A percentile compares a stretch with the other conserved stretches of the same genome.
Conservation (phyloP, 2,797 vertebrate genomes). For the Alectoris magna region DNA sequence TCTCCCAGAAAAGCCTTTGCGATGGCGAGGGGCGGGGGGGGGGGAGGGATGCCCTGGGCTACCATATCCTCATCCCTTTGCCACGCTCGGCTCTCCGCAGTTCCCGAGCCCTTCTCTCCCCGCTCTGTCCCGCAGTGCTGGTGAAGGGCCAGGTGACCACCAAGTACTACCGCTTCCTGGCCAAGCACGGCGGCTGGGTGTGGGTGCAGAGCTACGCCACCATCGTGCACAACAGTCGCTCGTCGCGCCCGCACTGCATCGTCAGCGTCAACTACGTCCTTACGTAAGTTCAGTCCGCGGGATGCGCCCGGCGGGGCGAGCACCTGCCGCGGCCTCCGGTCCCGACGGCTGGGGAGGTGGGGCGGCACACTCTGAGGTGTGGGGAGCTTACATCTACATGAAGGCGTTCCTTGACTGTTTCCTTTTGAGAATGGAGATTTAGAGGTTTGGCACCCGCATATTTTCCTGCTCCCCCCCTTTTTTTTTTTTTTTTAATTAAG, state of each 20-base stretch:
- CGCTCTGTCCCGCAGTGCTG: constrained; percentile 84
- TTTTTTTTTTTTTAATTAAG: constrained; percentile 27
- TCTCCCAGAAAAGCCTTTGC: fast-evolving
- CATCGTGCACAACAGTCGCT: constrained; percentile 97
- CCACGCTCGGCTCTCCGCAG: not conserved
- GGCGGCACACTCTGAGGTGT: not conserved
- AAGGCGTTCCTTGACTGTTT: constrained; percentile 56
- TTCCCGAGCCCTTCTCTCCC: not conserved
- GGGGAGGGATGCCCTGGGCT: not conserved
- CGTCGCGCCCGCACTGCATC: constrained; percentile 96
- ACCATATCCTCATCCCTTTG: fast-evolving
- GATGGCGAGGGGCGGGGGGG: no score
- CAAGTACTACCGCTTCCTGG: constrained; percentile 96
- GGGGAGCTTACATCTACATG: constrained; percentile 55
- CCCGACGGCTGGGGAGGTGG: no score
- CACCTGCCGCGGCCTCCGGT: not conserved
- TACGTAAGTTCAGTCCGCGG: constrained; percentile 87
- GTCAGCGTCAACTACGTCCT: constrained; percentile 99
- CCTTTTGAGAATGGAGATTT: constrained; percentile 56
- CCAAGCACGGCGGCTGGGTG: constrained; percentile 97
- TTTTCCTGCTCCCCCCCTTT: constrained; percentile 10
- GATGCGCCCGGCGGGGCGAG: no score
- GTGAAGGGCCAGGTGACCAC: constrained; percentile 98
- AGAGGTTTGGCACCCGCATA: constrained; percentile 59
- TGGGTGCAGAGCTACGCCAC: constrained; percentile 99